Percentiles rank a stretch among this genome's conserved stretches.
phyloP scores from a whole-genome alignment of 1,140 invertebrate species.

The Helicorthomorpha holstii region DNA sequence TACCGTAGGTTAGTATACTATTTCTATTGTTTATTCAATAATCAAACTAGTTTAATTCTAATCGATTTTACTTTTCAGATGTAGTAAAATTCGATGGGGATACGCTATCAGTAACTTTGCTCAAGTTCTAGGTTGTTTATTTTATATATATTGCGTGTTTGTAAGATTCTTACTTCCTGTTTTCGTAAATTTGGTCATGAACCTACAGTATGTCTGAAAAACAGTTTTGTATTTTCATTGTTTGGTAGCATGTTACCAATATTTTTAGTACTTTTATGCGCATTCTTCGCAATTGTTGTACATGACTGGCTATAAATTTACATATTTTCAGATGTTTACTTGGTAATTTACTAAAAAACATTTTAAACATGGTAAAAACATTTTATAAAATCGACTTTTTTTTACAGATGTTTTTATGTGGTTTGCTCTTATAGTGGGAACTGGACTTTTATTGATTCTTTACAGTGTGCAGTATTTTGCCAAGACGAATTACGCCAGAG shows the following conservation, averaged over 20 bases:
- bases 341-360: no score
- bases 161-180: slow-evolving; percentile 49
- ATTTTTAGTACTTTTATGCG: slow-evolving; percentile 49
- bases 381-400: no score
- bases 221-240: slow-evolving; percentile 39
- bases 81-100: slow-evolving; percentile 49
- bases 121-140: slow-evolving; percentile 56
- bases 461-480: slow-evolving; percentile 77
- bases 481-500: slow-evolving; percentile 48
- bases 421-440: slow-evolving; percentile 55
- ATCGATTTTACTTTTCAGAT: slow-evolving; percentile 30
- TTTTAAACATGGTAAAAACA: no score
- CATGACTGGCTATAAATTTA: slow-evolving; percentile 89
- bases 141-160: slow-evolving; percentile 60
- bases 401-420: slow-evolving; percentile 60
- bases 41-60: background rate
- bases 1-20: slow-evolving; percentile 53
- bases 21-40: background rate
- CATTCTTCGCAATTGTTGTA: slow-evolving; percentile 74
- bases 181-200: slow-evolving; percentile 50
- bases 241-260: slow-evolving; percentile 57
- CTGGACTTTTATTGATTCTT: slow-evolving; percentile 50
- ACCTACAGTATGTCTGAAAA: slow-evolving; percentile 39
- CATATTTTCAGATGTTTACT: slow-evolving; percentile 69
- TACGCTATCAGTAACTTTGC: slow-evolving; percentile 47